phyloP scores from a whole-genome alignment of 1,140 invertebrate species.

The Panulirus ornatus region DNA sequence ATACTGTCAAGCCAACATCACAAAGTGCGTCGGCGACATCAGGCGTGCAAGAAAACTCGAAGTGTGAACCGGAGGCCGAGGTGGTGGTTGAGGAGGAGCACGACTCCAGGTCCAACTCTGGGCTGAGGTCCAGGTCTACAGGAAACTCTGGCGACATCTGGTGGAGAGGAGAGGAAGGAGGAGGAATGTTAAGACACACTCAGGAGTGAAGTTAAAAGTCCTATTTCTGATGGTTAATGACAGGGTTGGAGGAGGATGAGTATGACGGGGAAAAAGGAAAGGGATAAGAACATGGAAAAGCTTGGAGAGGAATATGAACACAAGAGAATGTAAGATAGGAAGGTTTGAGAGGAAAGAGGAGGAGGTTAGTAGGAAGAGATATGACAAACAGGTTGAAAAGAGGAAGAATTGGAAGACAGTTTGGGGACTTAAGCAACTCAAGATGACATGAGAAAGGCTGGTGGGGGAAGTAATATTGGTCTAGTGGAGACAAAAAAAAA shows the following conservation, averaged over 20 bases:
- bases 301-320: neutral
- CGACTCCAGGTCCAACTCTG: constrained; percentile 56
- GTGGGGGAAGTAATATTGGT: too few species aligned
- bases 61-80: constrained; percentile 52
- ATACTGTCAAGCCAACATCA: constrained; percentile 49
- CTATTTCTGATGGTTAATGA: neutral
- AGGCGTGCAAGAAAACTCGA: constrained; percentile 65
- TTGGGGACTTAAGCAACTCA: too few species aligned
- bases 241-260: too few species aligned
- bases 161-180: neutral
- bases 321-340: too few species aligned
- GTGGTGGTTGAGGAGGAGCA: constrained; percentile 50
- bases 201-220: too few species aligned
- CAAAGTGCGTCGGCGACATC: constrained; percentile 63
- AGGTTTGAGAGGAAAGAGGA: too few species aligned
- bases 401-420: neutral
- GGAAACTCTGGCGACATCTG: constrained; percentile 67
- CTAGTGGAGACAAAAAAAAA: too few species aligned
- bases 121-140: constrained; percentile 55
- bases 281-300: too few species aligned
- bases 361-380: too few species aligned
- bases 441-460: too few species aligned
- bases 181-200: too few species aligned
- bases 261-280: too few species aligned
- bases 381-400: neutral